A percentile compares a stretch with the other conserved stretches of the same genome.
phyloP scores from a whole-genome alignment of 2,113 vertebrate species.

The Connochaetes taurinus region DNA sequence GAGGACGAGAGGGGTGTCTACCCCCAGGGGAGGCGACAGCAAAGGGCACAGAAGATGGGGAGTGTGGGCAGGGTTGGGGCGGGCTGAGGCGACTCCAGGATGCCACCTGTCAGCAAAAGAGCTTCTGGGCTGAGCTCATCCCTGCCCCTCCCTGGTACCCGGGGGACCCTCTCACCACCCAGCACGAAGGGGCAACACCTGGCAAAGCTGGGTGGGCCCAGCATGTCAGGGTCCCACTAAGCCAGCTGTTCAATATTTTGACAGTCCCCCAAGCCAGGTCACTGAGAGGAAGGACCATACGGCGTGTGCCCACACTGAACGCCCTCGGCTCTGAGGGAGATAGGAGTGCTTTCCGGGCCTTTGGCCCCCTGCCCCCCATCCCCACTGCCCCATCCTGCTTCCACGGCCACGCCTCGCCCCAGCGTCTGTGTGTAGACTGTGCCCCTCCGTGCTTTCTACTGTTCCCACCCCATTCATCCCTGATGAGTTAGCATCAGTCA shows the following conservation, averaged over 20 bases:
- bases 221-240: neutral
- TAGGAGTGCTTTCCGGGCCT: accelerated
- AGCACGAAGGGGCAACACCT: too few relatives aligned
- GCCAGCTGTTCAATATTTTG: neutral
- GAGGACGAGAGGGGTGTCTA: neutral
- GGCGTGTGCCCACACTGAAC: accelerated
- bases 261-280: neutral
- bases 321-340: neutral
- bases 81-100: neutral
- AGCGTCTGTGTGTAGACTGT: neutral
- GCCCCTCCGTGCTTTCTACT: neutral
- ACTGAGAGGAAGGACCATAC: accelerated
- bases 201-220: neutral
- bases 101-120: neutral
- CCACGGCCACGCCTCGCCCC: neutral
- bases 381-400: neutral
- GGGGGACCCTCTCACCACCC: neutral
- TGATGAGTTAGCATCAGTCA: neutral
- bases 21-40: neutral
- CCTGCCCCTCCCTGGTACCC: neutral
- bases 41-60: neutral
- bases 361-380: accelerated
- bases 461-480: neutral
- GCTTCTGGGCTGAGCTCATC: neutral
- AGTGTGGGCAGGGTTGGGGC: neutral